Evolutionary conservation across 2,797 vertebrate genomes (phyloP).

Genomic region (Amblyopsis hoosieri): DNA sequence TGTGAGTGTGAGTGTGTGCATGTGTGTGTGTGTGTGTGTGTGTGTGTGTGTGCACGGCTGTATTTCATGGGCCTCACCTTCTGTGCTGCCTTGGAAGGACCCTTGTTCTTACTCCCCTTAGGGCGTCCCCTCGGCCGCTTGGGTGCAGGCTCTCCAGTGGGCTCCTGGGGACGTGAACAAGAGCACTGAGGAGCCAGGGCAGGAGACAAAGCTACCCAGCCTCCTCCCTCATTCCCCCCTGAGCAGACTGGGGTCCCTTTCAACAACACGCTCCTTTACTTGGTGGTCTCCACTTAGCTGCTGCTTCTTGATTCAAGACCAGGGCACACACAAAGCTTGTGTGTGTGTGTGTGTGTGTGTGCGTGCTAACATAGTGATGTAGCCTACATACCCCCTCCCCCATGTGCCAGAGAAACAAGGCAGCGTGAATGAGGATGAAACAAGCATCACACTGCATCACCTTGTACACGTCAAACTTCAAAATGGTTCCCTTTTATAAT

Average conservation of each 20-base stretch:
- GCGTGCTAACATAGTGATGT: not conserved
- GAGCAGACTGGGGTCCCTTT: constrained; percentile 30
- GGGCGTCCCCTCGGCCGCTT: constrained; percentile 96
- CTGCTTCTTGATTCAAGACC: constrained; percentile 78
- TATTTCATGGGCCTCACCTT: constrained; percentile 82
- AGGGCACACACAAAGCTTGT: constrained; percentile 38
- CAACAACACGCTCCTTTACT: constrained; percentile 42
- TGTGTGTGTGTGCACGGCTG: constrained; percentile 2
- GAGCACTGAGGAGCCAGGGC: constrained; percentile 44
- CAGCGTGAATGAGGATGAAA: not conserved
- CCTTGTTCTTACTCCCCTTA: constrained; percentile 98
- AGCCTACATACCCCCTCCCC: no score
- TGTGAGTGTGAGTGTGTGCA: constrained; percentile 1
- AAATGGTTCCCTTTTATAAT: no score
- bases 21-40: constrained; percentile 10
- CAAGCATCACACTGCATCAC: no score
- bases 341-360: constrained; percentile 27
- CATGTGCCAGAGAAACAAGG: not conserved
- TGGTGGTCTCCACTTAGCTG: constrained; percentile 37
- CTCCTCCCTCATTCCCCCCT: constrained; percentile 1
- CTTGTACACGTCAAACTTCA: no score
- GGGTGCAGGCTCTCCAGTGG: constrained; percentile 90
- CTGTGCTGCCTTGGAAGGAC: constrained; percentile 93
- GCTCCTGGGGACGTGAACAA: constrained; percentile 79
- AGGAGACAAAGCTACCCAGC: constrained; percentile 50